These are phyloP conservation scores for Crotalus tigris DNA, from an alignment of 2,113 vertebrate species.

Conservation along the genomic window DNA sequence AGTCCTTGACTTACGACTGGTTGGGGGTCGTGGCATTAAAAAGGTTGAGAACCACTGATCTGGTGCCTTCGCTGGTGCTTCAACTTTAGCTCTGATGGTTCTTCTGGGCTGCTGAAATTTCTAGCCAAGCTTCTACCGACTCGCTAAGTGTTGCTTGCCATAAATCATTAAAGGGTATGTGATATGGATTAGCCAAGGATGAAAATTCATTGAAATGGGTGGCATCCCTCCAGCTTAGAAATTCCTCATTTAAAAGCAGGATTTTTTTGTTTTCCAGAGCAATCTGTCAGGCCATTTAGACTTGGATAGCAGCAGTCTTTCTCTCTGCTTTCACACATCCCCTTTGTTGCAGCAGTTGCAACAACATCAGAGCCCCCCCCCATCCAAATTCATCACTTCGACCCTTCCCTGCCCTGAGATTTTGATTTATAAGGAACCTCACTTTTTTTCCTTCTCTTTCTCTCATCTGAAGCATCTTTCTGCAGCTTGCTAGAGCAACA, in stretches of 20 bases:
- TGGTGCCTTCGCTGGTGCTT: neutral
- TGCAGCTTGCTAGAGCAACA: neutral
- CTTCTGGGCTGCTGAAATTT: neutral
- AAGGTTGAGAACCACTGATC: neutral
- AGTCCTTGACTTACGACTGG: too few species aligned
- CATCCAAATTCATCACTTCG: neutral
- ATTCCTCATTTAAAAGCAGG: neutral
- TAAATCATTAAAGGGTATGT: neutral
- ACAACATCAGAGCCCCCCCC: neutral
- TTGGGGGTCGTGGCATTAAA: too few species aligned
- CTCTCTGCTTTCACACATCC: neutral
- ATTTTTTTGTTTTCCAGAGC: neutral
- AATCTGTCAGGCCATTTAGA: neutral
- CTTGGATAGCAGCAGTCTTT: neutral
- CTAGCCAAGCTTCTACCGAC: neutral
- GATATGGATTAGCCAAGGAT: neutral
- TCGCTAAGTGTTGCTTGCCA: neutral
- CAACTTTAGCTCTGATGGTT: neutral
- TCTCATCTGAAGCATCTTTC: neutral
- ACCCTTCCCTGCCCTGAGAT: neutral
- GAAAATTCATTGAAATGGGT: neutral
- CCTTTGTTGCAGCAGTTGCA: neutral
- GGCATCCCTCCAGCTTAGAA: neutral
- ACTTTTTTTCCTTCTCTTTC: neutral
- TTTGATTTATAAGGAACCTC: neutral